Conservation (phyloP, 2,797 vertebrate genomes). For the Myotis daubentonii region DNA sequence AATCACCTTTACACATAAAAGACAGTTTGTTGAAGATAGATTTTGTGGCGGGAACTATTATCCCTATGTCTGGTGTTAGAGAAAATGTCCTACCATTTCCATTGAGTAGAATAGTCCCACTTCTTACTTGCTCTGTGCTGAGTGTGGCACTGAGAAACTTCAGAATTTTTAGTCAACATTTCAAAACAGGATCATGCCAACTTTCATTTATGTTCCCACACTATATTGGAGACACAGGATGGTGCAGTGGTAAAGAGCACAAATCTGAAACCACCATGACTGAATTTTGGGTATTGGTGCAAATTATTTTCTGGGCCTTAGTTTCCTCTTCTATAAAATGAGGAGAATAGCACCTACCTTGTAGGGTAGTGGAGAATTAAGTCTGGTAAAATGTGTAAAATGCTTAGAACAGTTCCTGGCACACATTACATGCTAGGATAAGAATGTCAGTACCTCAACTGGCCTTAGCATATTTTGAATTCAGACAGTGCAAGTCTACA, state of each 20-base stretch:
- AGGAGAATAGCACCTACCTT: not conserved
- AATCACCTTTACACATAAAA: slow-evolving; percentile 4
- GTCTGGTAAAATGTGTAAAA: not conserved
- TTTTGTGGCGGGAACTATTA: not conserved
- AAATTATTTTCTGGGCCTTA: not conserved
- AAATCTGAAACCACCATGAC: not conserved
- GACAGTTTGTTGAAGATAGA: not conserved
- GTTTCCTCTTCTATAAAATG: not conserved
- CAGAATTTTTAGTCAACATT: not conserved
- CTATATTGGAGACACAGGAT: not conserved
- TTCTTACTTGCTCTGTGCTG: not conserved
- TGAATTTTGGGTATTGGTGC: not conserved
- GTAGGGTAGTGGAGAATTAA: not conserved
- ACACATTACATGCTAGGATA: not conserved
- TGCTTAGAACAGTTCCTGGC: not conserved
- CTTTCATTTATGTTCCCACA: not conserved
- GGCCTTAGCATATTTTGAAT: not conserved
- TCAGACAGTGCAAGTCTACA: not conserved
- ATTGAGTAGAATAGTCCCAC: not conserved
- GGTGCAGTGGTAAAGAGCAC: not conserved
- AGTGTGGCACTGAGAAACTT: not conserved
- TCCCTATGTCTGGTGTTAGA: not conserved
- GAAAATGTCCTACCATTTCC: not conserved
- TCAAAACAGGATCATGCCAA: not conserved
- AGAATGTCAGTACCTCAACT: not conserved